These are phyloP conservation scores for Parelbella ahira DNA, from an alignment of 2,888 invertebrate species.

Conservation along the genomic window DNA sequence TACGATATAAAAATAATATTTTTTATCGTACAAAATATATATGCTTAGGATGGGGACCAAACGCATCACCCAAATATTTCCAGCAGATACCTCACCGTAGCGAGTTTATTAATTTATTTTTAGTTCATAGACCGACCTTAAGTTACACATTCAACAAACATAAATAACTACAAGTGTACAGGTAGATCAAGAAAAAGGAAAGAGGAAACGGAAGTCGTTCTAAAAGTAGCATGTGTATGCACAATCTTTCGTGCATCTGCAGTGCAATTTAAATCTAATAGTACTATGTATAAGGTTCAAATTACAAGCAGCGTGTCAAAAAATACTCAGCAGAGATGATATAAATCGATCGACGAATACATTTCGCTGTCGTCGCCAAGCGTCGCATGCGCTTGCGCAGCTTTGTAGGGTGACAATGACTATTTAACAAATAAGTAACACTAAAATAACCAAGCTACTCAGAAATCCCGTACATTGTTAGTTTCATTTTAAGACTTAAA, in stretches of 20 bases:
- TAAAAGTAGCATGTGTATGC: conserved; percentile 19
- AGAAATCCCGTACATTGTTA: too few species aligned
- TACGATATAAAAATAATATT: too few species aligned
- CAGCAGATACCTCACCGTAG: too few species aligned
- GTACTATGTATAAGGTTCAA: not conserved
- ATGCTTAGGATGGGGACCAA: too few species aligned
- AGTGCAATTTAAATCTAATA: not conserved
- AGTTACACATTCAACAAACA: too few species aligned
- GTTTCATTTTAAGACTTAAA: too few species aligned
- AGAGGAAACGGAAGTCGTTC: conserved; percentile 22
- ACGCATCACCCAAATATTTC: too few species aligned
- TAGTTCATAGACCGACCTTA: too few species aligned
- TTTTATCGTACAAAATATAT: too few species aligned
- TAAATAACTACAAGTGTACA: conserved; percentile 1
- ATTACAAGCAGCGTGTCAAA: not conserved
- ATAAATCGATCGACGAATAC: conserved; percentile 60
- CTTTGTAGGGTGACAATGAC: conserved; percentile 38
- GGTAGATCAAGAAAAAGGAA: conserved; percentile 12
- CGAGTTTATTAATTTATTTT: too few species aligned
- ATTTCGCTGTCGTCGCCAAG: conserved; percentile 52
- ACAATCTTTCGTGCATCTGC: not conserved
- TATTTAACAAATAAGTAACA: too few species aligned
- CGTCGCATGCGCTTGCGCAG: conserved; percentile 36
- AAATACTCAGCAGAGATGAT: conserved; percentile 17
- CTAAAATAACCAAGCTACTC: too few species aligned